These are phyloP conservation scores for Lophotriccus pileatus DNA, from an alignment of 2,797 vertebrate species.

Conservation along the genomic window DNA sequence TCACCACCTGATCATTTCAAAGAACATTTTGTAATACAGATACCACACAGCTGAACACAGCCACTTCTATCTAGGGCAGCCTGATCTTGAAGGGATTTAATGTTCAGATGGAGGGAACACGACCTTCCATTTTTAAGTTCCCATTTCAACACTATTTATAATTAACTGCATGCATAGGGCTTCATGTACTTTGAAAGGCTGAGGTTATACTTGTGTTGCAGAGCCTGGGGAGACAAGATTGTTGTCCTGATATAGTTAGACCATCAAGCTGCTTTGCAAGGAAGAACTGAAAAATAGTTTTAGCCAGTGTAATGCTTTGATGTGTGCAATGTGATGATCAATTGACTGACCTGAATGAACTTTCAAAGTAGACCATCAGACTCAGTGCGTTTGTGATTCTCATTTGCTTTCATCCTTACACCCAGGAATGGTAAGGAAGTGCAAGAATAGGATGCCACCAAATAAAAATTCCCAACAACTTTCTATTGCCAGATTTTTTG, in stretches of 20 bases:
- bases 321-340: not conserved
- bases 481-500: not conserved
- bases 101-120: constrained; percentile 30
- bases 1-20: not conserved
- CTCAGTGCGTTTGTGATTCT: not conserved
- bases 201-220: not conserved
- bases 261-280: not conserved
- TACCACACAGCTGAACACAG: not conserved
- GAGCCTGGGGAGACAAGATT: constrained; percentile 12
- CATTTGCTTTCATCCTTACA: not conserved
- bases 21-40: constrained; percentile 40
- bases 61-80: constrained; percentile 43
- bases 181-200: constrained; percentile 19
- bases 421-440: not conserved
- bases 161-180: constrained; percentile 18
- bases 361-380: not conserved
- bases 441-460: not conserved
- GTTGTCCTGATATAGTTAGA: not conserved
- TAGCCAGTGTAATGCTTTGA: not conserved
- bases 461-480: not conserved
- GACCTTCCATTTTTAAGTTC: constrained; percentile 56
- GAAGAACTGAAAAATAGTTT: not conserved
- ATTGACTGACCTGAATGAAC: not conserved
- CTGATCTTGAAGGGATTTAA: constrained; percentile 56
- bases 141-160: constrained; percentile 45